Base-by-base conservation (phyloP, 1,140 invertebrate genomes). In the Dinoponera quadriceps region DNA sequence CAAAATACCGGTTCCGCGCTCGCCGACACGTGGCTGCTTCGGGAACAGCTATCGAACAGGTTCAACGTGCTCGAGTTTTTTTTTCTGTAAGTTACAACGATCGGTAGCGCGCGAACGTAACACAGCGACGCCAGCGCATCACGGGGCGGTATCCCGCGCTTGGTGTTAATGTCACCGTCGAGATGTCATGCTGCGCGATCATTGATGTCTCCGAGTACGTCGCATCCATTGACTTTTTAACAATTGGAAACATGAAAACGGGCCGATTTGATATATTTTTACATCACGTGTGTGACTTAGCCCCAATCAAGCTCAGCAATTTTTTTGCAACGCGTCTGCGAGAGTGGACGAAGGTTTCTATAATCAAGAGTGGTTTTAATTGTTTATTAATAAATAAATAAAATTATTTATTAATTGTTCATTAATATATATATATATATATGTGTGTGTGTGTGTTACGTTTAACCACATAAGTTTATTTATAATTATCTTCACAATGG, bases 1-100 rank as follows among this genome's bases (percentile, higher is more conserved):
- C 86, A 83, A 83, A 38, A 71, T 88, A 88, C 87, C 86, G 87
- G 86, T 88, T 85, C 49, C 33, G 20, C 33, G 25, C 18, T 81
- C 54, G n/a, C 51, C 66, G 29, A 51, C 82, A 81, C 44, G 57
- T 68, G 25, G 49, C 57, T 55, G 33, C 18, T 51, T 84, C 75
- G 65, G 72, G 82, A 51, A 49, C 80, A n/a, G n/a, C 22, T 74
- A 88, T 85, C 82, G 48, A 54, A 85, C 85, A 85, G 75, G 71
- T 88, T 87, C 62, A 22, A 25, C 38, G 22, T 65, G 54, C 74
- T 63, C 54, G 63, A 33, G 48, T 75, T 68, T 44, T 65, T 75
- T 68, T 44, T 65, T n/a, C 18, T 20, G 4, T 20, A 49, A n/a
- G 18, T 65, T 66, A 55, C 0, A 20, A 22, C 49, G 51, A 83